These are phyloP conservation scores for Aporophyla lueneburgensis DNA, from an alignment of 2,888 invertebrate genomes.

Conservation along the genomic window DNA sequence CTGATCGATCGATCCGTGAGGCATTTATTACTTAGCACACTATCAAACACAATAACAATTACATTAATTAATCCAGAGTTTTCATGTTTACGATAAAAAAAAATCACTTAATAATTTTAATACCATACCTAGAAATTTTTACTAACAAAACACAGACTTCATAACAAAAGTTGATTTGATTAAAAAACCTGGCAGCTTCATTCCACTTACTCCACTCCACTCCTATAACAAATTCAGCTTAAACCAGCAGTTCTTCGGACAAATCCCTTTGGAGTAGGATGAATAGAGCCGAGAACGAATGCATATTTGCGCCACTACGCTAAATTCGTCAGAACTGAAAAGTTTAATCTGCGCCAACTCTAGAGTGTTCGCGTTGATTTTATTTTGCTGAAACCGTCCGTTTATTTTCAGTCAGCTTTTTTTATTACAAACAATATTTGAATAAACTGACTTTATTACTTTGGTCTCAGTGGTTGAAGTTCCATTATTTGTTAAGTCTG, in stretches of 20 bases:
- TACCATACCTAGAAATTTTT: too few relatives aligned
- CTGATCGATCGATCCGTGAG: too few relatives aligned
- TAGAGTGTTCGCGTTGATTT: constrained; percentile 23
- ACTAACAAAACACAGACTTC: not conserved
- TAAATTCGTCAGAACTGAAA: constrained; percentile 19
- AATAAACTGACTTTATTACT: not conserved
- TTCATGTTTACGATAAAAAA: too few relatives aligned
- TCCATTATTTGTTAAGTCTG: not conserved
- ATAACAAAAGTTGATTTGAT: constrained; percentile 14
- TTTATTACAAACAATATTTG: too few relatives aligned
- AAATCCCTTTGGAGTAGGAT: constrained; percentile 3
- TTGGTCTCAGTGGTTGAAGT: not conserved
- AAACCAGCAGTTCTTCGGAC: not conserved
- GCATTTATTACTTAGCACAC: too few relatives aligned
- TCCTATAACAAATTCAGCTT: constrained; percentile 24
- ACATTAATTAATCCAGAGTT: too few relatives aligned
- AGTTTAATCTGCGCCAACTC: constrained; percentile 37
- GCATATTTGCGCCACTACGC: constrained; percentile 19
- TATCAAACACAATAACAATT: too few relatives aligned
- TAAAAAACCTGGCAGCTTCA: constrained; percentile 9
- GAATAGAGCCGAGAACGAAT: constrained; percentile 2
- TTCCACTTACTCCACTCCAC: not conserved
- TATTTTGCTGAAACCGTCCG: constrained; percentile 14
- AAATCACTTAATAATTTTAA: too few relatives aligned
- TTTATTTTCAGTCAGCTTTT: constrained; percentile 7